These are phyloP conservation scores for Caenorhabditis elegans DNA, from an alignment of 1,140 invertebrate species.

Conservation along the genomic window DNA sequence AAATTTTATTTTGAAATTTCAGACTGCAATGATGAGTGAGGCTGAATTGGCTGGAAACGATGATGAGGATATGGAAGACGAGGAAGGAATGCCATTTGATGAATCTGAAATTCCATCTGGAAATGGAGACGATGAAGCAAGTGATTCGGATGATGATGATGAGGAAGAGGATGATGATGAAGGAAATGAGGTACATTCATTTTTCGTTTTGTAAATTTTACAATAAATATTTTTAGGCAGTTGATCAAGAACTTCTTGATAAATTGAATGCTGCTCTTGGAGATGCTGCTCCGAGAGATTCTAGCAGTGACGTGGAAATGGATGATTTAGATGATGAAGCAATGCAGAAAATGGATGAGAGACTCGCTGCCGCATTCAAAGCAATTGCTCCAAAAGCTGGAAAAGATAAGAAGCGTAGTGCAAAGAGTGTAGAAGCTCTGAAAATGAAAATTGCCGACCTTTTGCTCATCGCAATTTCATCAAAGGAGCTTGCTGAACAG, in stretches of 20 bases:
- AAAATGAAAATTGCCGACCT: constrained; percentile 25
- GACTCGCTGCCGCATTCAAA: background rate
- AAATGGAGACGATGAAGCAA: background rate
- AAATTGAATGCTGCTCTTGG: constrained; percentile 19
- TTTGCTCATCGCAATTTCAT: background rate
- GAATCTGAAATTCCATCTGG: background rate
- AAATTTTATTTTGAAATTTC: background rate
- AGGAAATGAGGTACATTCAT: background rate
- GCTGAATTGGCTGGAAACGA: background rate
- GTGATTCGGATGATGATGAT: background rate
- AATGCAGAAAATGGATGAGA: constrained; percentile 9
- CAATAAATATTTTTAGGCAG: background rate
- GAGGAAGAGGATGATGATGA: constrained; percentile 2
- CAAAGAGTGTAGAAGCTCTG: background rate
- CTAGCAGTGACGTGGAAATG: constrained; percentile 7
- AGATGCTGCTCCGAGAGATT: background rate
- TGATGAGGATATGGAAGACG: constrained; percentile 14
- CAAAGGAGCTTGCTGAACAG: background rate
- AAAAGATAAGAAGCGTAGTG: background rate
- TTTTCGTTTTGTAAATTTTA: background rate
- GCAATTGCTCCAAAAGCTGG: background rate
- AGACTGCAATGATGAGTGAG: constrained; percentile 4
- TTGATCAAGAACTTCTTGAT: constrained; percentile 6
- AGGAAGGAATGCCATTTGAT: constrained; percentile 16
- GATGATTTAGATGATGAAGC: constrained; percentile 6